Evolutionary conservation across 1,140 invertebrate species (phyloP).

Genomic region (Drosophila willistoni): DNA sequence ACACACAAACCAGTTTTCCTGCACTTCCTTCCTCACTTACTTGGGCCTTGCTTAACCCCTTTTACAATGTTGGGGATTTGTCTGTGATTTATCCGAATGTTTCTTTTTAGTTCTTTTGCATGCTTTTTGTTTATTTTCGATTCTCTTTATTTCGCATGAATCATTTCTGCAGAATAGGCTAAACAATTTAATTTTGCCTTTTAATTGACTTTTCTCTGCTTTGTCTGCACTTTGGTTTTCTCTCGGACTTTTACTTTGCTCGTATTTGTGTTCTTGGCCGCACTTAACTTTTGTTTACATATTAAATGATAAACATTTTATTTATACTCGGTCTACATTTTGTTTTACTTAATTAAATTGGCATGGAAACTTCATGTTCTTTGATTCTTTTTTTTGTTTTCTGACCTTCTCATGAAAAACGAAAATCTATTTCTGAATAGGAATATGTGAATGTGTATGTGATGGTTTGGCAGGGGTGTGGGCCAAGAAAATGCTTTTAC

Average conservation of each 20-base stretch:
- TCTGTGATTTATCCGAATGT: conserved; percentile 8
- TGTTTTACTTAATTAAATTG: conserved; percentile 11
- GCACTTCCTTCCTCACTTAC: neutral
- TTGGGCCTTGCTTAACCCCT: neutral
- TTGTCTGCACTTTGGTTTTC: neutral
- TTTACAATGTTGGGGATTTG: neutral
- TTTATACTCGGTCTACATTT: conserved; percentile 13
- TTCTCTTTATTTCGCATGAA: conserved; percentile 8
- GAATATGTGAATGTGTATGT: neutral
- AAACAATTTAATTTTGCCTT: conserved; percentile 19
- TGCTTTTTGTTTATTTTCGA: neutral
- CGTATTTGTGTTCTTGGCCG: conserved; percentile 4
- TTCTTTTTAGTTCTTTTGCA: neutral
- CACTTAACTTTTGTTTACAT: conserved; percentile 30
- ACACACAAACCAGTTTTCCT: conserved; percentile 1
- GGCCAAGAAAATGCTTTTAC: conserved; percentile 9
- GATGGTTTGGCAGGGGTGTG: neutral
- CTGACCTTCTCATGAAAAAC: neutral
- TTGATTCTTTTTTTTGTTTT: neutral
- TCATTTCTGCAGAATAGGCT: conserved; percentile 2
- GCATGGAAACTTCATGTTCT: conserved; percentile 5
- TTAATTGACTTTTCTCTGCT: conserved; percentile 9
- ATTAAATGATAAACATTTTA: conserved; percentile 30
- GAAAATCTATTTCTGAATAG: neutral
- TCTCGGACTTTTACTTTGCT: neutral